Conservation (phyloP, 2,113 vertebrate genomes). For the Stigmatopora nigra region DNA sequence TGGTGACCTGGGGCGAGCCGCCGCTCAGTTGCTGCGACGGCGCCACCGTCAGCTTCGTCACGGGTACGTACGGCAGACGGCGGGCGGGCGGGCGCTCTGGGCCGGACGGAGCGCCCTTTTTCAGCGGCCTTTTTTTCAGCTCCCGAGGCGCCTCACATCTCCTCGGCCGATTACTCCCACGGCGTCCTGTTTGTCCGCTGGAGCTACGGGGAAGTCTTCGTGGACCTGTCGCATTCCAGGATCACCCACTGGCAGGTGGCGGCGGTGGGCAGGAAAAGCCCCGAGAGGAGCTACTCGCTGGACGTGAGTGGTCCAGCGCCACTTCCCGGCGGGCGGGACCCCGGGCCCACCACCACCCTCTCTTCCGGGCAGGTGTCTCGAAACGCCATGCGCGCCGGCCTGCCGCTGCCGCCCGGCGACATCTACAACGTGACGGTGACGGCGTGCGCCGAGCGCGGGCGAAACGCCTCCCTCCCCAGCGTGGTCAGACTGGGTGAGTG, state of each 20-base stretch:
- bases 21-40: constrained; percentile 86
- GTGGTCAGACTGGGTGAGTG: constrained; percentile 86
- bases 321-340: no score
- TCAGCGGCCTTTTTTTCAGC: constrained; percentile 58
- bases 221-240: constrained; percentile 87
- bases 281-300: constrained; percentile 74
- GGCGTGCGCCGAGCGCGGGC: constrained; percentile 85
- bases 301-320: constrained; percentile 54
- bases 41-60: constrained; percentile 87
- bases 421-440: constrained; percentile 95
- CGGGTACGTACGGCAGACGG: no score
- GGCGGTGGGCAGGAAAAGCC: constrained; percentile 83
- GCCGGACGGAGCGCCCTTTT: no score
- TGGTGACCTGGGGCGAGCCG: constrained; percentile 93
- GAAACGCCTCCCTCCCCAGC: constrained; percentile 79
- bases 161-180: constrained; percentile 80
- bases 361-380: constrained; percentile 76
- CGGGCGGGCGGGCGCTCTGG: no score
- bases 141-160: constrained; percentile 87
- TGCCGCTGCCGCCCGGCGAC: constrained; percentile 86
- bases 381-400: constrained; percentile 80
- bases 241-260: constrained; percentile 92
- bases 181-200: constrained; percentile 80
- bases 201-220: constrained; percentile 83
- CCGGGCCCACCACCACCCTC: no score